These are phyloP conservation scores for Homalodisca vitripennis DNA, from an alignment of 1,140 invertebrate genomes.

Conservation along the genomic window DNA sequence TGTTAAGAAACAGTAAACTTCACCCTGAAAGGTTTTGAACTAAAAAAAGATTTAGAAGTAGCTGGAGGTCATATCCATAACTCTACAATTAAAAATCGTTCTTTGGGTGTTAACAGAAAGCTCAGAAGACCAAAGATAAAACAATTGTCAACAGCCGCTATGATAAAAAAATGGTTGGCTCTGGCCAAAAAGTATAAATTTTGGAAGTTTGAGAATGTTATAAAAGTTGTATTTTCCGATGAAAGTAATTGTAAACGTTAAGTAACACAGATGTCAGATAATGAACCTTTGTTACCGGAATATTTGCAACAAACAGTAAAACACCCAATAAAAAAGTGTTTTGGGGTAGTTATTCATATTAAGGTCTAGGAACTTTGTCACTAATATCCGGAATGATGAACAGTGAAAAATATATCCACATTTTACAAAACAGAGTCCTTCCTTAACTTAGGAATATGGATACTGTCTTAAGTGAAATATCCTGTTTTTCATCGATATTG, in stretches of 20 bases:
- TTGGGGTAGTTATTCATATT: not conserved
- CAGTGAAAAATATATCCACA: conserved; percentile 11
- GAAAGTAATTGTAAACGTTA: not conserved
- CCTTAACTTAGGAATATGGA: not conserved
- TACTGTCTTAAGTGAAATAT: not conserved
- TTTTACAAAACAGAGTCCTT: conserved; percentile 8
- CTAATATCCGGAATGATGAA: conserved; percentile 7
- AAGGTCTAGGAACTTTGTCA: not conserved
- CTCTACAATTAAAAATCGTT: conserved; percentile 4
- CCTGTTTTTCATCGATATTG: conserved; percentile 8
- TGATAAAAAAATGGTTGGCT: conserved; percentile 14
- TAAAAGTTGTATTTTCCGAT: not conserved
- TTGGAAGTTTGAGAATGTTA: not conserved
- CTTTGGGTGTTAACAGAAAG: not conserved
- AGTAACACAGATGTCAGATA: not conserved
- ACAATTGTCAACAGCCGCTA: conserved; percentile 10
- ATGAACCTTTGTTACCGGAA: conserved; percentile 1
- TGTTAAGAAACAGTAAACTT: conserved; percentile 7
- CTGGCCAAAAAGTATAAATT: not conserved
- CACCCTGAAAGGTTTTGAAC: conserved; percentile 14
- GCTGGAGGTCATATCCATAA: conserved; percentile 1
- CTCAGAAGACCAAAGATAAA: not conserved
- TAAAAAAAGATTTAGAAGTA: not conserved
- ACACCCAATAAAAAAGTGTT: conserved; percentile 11
- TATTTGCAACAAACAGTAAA: no score